Percentiles rank a stretch among this genome's conserved stretches.
phyloP scores from a whole-genome alignment of 2,113 vertebrate genomes.

The Anhinga rufa region DNA sequence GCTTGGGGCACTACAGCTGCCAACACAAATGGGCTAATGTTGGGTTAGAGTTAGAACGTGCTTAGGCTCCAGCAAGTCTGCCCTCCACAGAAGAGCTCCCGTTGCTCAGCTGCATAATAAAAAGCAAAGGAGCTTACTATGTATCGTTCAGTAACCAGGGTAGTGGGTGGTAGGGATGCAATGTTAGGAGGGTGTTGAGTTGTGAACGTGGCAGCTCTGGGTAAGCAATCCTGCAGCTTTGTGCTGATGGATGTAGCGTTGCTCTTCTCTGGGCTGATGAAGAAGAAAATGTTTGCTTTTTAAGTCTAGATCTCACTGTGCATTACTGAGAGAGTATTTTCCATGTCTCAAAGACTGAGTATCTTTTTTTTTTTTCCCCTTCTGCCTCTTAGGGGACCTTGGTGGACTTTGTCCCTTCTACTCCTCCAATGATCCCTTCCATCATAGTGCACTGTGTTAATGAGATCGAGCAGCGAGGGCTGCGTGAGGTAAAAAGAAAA shows the following conservation, averaged over 20 bases:
- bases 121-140: neutral
- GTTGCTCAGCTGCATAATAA: neutral
- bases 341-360: neutral
- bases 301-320: neutral
- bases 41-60: neutral
- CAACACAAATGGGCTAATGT: rapidly evolving
- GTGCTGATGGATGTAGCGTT: neutral
- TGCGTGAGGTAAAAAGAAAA: constrained; percentile 82
- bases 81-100: neutral
- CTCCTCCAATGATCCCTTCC: constrained; percentile 91
- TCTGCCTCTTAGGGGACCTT: constrained; percentile 81
- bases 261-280: neutral
- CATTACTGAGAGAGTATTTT: neutral
- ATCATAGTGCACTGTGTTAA: constrained; percentile 93
- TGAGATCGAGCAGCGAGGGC: constrained; percentile 93
- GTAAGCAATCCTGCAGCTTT: neutral
- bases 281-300: neutral
- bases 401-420: constrained; percentile 84
- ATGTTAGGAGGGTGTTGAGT: neutral
- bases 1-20: neutral
- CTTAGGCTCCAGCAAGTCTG: neutral
- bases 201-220: neutral
- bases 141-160: neutral
- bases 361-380: neutral
- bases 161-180: neutral